Base-by-base conservation (phyloP, 2,797 vertebrate genomes). In the Enteromius trimaculatus region DNA sequence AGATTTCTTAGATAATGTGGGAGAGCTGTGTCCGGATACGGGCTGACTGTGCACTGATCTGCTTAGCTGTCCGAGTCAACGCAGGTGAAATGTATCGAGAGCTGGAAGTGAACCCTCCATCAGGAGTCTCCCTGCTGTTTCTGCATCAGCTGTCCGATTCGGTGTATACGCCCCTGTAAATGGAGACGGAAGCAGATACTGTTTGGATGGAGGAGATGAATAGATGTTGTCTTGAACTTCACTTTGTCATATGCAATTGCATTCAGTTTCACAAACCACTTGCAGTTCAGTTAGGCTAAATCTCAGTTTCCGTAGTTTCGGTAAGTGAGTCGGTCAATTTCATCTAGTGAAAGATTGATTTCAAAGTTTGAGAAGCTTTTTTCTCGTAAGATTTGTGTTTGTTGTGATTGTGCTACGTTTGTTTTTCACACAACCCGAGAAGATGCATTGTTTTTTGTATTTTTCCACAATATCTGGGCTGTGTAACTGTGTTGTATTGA, bases 1-100 rank as follows among this genome's bases (percentile, higher is more conserved):
- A 86, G 72, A 82, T 92, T 91, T 91, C 90, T 37, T 31, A 85
- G 83, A 76, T 90, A 85, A 90, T 90, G 88, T 89, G 84, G 81
- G 31, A 83, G 75, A 84, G 49, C 74, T 71, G 42, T 55, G 53
- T 71, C 69, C 62, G 31, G 58, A 72, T 74, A 68, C 49, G 6
- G 69, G 81, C 55, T 42, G 23, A 53, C 71, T 77, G 42, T 77
- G 31, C 19, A 68, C 19, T 62, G 79, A 84, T 77, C 66, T 78
- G 78, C 49, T 81, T 72, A 72, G 72, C 64, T 37, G 60, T 68
- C 37, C 6, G 79, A 81, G 37, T 81, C 51, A 62, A 39, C 26
- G 60, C 53, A 71, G 64, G 76, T 71, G 58, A 75, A 75, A 53
- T n/a, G 10, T 34, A 81, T 82, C 71, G 31, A 66, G 49, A 81